phyloP scores from a whole-genome alignment of 2,113 vertebrate species.

The Amblyopsis rosae region DNA sequence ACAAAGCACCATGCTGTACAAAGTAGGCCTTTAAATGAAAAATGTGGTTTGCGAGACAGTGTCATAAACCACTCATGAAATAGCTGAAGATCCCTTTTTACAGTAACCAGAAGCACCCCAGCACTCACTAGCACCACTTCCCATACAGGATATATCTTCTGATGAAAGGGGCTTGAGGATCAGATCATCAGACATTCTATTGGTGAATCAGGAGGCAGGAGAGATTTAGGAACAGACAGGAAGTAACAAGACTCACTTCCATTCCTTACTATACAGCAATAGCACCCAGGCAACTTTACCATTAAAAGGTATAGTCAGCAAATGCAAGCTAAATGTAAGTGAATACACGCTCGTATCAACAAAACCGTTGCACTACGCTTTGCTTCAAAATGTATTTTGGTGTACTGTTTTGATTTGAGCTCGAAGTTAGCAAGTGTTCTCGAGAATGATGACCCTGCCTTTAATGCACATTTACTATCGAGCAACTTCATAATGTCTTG shows the following conservation, averaged over 20 bases:
- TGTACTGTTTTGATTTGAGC: too few species aligned
- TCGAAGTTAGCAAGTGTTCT: too few species aligned
- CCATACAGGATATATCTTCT: slow-evolving; percentile 3
- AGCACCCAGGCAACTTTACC: slow-evolving; percentile 46
- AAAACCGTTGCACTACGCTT: too few species aligned
- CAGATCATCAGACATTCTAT: slow-evolving; percentile 15
- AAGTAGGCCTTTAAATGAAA: neutral
- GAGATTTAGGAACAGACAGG: slow-evolving; percentile 29
- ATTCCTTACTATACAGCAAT: slow-evolving; percentile 44
- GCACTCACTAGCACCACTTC: slow-evolving; percentile 5
- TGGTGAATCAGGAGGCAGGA: slow-evolving; percentile 41
- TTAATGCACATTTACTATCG: slow-evolving; percentile 53
- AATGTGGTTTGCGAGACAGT: neutral
- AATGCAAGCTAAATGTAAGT: too few species aligned
- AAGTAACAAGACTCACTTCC: slow-evolving; percentile 39
- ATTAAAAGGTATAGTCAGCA: slow-evolving; percentile 16
- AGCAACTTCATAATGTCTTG: slow-evolving; percentile 19
- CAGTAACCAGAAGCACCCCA: neutral
- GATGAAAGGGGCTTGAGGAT: slow-evolving; percentile 2
- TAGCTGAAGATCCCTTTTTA: neutral
- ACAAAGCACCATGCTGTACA: neutral
- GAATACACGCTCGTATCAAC: too few species aligned
- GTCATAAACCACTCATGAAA: neutral
- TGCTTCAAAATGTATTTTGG: too few species aligned
- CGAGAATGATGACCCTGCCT: neutral